phyloP scores from a whole-genome alignment of 1,140 invertebrate species.

The Drosophila nasuta region DNA sequence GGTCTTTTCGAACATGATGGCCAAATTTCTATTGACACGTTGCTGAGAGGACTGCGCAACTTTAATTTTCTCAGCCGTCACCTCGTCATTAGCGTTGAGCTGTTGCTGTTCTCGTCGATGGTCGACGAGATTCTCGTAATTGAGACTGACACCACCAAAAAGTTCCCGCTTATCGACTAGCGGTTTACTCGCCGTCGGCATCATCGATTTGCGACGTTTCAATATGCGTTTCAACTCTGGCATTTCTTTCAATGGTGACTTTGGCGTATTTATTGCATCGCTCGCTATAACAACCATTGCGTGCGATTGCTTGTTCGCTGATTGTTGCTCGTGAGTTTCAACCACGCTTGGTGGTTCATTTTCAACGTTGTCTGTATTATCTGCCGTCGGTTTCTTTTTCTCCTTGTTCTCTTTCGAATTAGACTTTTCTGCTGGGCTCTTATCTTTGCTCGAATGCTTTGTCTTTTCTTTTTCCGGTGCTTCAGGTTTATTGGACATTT shows the following conservation, averaged over 20 bases:
- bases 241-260: not conserved
- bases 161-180: constrained; percentile 52
- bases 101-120: constrained; percentile 16
- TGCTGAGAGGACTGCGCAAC: not conserved
- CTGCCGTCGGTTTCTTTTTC: not conserved
- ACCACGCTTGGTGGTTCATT: constrained; percentile 54
- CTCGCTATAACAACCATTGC: constrained; percentile 17
- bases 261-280: not conserved
- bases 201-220: constrained; percentile 61
- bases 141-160: constrained; percentile 27
- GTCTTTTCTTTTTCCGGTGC: not conserved
- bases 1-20: constrained; percentile 64
- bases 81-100: constrained; percentile 4
- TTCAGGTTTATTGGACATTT: not conserved
- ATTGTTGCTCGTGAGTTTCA: not conserved
- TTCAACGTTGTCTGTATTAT: constrained; percentile 49
- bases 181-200: constrained; percentile 46
- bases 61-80: constrained; percentile 1
- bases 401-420: not conserved
- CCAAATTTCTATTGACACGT: constrained; percentile 27
- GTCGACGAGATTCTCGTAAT: constrained; percentile 54
- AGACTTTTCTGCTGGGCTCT: not conserved
- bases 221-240: constrained; percentile 32
- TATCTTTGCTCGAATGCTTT: not conserved
- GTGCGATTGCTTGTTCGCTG: constrained; percentile 30